Evolutionary conservation across 2,113 vertebrate genomes (phyloP).

Genomic region (Alaudala cheleensis): DNA sequence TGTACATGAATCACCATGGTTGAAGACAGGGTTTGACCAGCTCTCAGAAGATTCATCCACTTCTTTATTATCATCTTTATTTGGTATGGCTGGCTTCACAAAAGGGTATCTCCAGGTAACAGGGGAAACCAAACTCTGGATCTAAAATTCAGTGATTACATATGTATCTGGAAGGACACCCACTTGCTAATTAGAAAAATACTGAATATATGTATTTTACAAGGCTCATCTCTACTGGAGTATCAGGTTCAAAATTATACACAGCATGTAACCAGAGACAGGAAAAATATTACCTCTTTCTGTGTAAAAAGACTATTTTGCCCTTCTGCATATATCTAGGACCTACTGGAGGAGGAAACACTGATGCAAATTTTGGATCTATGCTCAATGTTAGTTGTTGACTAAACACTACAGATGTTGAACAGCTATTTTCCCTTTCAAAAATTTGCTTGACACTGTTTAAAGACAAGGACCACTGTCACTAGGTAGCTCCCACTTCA

Average conservation of each 20-base stretch:
- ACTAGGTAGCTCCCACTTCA: not conserved
- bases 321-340: not conserved
- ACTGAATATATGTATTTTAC: not conserved
- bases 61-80: not conserved
- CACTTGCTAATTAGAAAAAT: not conserved
- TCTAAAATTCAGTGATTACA: not conserved
- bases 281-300: not conserved
- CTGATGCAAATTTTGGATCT: fast-evolving
- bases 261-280: not conserved
- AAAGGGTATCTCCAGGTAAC: not conserved
- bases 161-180: not conserved
- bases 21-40: not conserved
- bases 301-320: not conserved
- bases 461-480: not conserved
- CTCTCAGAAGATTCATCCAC: not conserved
- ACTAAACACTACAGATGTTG: fast-evolving
- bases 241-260: not conserved
- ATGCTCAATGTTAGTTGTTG: not conserved
- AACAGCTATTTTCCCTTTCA: not conserved
- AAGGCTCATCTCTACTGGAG: not conserved
- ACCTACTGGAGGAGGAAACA: not conserved
- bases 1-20: not conserved
- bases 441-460: not conserved
- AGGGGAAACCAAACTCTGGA: not conserved
- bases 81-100: not conserved